phyloP scores from a whole-genome alignment of 2,113 vertebrate species.

The Sphaerodactylus townsendi region DNA sequence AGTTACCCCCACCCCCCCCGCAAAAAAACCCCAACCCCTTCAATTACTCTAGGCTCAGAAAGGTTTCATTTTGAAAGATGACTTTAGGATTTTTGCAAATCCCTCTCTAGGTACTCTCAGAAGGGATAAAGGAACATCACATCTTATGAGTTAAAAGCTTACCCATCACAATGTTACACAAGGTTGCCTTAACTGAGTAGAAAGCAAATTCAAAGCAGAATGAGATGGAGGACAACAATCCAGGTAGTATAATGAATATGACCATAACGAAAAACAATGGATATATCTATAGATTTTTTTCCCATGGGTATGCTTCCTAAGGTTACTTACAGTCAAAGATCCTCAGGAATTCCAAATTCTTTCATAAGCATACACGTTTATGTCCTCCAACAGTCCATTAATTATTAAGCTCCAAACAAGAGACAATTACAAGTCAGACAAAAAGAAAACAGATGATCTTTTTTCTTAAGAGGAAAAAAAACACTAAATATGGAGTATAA shows the following conservation, averaged over 20 bases:
- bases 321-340: background rate
- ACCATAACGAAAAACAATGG: background rate
- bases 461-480: background rate
- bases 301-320: background rate
- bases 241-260: background rate
- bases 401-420: background rate
- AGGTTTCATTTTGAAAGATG: background rate
- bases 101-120: too few relatives aligned
- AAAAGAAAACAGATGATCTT: background rate
- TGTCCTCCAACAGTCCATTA: background rate
- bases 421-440: background rate
- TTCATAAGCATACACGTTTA: slow-evolving; percentile 17
- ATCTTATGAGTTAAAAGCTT: background rate
- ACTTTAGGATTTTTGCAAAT: too few relatives aligned
- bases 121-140: slow-evolving; percentile 7
- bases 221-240: background rate
- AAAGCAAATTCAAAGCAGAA: background rate
- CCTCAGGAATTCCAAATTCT: background rate
- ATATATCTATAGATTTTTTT: background rate
- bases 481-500: background rate
- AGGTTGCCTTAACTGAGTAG: too few relatives aligned
- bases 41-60: background rate
- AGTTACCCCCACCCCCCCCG: too few relatives aligned
- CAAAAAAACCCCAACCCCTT: background rate
- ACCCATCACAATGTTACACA: too few relatives aligned